Percentiles rank a stretch among this genome's conserved stretches.
Evolutionary conservation across 2,797 vertebrate genomes (phyloP).

Genomic region (Mus spretus): DNA sequence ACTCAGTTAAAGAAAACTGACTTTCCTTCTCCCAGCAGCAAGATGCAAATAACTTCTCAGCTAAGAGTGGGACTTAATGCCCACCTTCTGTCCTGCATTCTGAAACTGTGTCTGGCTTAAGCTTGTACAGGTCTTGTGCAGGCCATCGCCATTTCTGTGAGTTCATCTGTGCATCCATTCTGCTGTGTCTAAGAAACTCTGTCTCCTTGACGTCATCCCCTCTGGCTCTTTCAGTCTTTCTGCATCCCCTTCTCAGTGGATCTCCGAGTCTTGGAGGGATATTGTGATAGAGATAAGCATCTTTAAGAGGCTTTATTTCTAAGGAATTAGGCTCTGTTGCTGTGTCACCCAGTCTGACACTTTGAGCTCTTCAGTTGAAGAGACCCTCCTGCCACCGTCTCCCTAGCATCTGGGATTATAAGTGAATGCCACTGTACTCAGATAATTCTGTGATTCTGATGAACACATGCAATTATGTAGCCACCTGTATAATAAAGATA

Average conservation of each 20-base stretch:
- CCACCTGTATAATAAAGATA: not conserved
- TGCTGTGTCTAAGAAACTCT: not conserved
- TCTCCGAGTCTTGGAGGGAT: not conserved
- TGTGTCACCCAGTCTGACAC: not conserved
- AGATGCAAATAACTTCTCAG: not conserved
- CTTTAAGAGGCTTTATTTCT: not conserved
- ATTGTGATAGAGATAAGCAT: not conserved
- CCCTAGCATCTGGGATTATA: not conserved
- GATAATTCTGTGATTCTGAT: slow-evolving; percentile 10
- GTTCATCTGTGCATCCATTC: not conserved
- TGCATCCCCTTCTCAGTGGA: not conserved
- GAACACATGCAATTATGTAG: not conserved
- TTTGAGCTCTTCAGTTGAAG: not conserved
- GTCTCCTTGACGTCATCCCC: not conserved
- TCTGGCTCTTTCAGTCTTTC: not conserved
- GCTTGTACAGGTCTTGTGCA: not conserved
- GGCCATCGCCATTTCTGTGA: not conserved
- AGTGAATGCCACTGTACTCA: not conserved
- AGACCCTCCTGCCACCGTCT: not conserved
- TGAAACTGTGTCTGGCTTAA: not conserved
- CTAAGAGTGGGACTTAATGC: too few species aligned
- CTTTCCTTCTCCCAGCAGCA: not conserved
- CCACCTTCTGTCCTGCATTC: not conserved
- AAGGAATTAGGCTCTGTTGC: not conserved
- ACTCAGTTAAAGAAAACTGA: not conserved